These are phyloP conservation scores for Sebastes goodei DNA, from an alignment of 2,797 vertebrate genomes.

Conservation along the genomic window DNA sequence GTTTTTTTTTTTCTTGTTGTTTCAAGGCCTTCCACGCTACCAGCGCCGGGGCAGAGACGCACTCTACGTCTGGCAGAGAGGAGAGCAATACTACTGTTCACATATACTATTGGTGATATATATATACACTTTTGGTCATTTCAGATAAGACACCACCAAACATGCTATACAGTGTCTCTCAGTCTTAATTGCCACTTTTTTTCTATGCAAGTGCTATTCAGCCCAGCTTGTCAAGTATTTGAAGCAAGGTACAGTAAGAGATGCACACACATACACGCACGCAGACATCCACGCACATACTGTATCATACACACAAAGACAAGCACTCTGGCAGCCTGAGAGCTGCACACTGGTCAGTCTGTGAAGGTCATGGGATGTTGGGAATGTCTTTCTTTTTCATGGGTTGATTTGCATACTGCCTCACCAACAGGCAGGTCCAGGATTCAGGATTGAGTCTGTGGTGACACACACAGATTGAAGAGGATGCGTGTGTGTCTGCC, in stretches of 20 bases:
- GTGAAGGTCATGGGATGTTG: constrained; percentile 40
- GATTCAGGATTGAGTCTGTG: constrained; percentile 44
- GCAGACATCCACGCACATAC: constrained; percentile 14
- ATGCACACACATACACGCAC: constrained; percentile 40
- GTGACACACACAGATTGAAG: constrained; percentile 26
- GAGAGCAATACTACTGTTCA: constrained; percentile 63
- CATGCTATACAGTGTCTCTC: constrained; percentile 75
- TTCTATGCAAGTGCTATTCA: constrained; percentile 71
- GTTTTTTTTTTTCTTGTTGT: constrained; percentile 8
- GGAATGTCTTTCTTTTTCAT: constrained; percentile 28
- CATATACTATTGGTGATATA: constrained; percentile 66
- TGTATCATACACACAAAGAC: constrained; percentile 36
- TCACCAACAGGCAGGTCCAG: constrained; percentile 55
- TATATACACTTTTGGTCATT: constrained; percentile 69
- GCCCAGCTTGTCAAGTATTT: constrained; percentile 76
- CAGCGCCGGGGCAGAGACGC: constrained; percentile 47
- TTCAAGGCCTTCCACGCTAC: constrained; percentile 38
- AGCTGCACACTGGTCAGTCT: constrained; percentile 56
- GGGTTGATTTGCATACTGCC: constrained; percentile 69
- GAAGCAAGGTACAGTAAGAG: constrained; percentile 72
- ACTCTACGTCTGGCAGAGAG: constrained; percentile 55
- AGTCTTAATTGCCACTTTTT: constrained; percentile 61
- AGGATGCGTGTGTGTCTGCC: constrained; percentile 18
- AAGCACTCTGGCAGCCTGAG: constrained; percentile 57
- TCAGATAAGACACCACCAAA: constrained; percentile 68